Base-by-base conservation (phyloP, 2,888 invertebrate genomes). In the Trisateles emortualis region DNA sequence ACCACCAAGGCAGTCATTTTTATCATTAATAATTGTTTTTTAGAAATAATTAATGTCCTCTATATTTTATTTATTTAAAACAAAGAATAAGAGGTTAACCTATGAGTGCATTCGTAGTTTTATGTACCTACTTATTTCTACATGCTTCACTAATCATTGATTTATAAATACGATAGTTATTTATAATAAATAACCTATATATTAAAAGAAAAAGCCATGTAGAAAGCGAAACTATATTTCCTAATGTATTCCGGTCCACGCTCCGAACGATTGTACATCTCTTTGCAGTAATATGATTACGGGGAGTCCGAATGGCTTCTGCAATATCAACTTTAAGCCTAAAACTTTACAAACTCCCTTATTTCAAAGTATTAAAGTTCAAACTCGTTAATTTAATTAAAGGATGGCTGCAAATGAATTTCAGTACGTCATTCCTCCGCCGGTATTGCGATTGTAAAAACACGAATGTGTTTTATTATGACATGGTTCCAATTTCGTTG, bases 281-380 rank as follows among this genome's bases (percentile, higher is more conserved):
- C 64, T 76, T 68, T 70, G 70, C 74, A 59, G 75, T 83, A 85
- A 83, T 84, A 75, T 76, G 71, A 83, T 83, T 85, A 82, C 69
- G 69, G 58, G 54, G 50, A 64, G 60, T 57, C 62, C 44, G 50
- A 55, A 78, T 74, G 79, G 79, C 82, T 85, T 80, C 77, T 69
- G 63, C 68, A 58, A 53, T 53, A 52, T 61, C 43, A 48, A 58
- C 43, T 22, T 16, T 49, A 24, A 63, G 53, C 44, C 32, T 19
- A 35, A 54, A 66, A 61, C 35, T 52, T 32, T 32, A 24, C 52
- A 41, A 50, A 58, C 58, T 44, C 73, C 56, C 63, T 69, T 73
- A 76, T 56, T n/a, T 16, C 0, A 39, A 3, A 1, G 1, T 0
- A 19, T 6, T 73, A 79, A 67, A 65, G 75, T 64, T 45, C 30